Evolutionary conservation across 2,797 vertebrate species (phyloP).

Genomic region (Propithecus perrieri): DNA sequence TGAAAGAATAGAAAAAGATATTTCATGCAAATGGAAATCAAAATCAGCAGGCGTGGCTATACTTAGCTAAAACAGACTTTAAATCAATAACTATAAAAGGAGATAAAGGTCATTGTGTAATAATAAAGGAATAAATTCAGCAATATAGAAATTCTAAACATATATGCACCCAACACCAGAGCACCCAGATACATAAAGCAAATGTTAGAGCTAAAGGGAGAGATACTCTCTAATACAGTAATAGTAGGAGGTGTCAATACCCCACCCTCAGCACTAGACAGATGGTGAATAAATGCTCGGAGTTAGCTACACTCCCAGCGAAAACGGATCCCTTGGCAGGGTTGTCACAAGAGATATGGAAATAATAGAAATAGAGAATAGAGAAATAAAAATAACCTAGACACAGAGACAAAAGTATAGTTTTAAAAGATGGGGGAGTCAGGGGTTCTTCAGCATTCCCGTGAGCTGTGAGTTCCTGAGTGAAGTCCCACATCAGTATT

Average conservation of each 20-base stretch:
- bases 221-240: background rate
- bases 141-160: background rate
- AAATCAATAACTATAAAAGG: background rate
- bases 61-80: background rate
- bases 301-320: too few species aligned
- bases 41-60: background rate
- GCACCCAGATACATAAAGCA: background rate
- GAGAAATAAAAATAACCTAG: too few species aligned
- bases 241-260: background rate
- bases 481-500: too few species aligned
- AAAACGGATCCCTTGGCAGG: too few species aligned
- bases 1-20: background rate
- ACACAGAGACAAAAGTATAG: too few species aligned
- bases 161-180: background rate
- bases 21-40: background rate
- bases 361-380: too few species aligned
- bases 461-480: too few species aligned
- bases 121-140: background rate
- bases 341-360: too few species aligned
- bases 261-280: background rate
- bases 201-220: background rate
- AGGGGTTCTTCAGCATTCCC: too few species aligned
- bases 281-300: background rate
- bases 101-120: background rate
- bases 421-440: too few species aligned